Percentiles rank a stretch among this genome's conserved stretches.
Conservation (phyloP, 2,113 vertebrate species). For the Amia ocellicauda region DNA sequence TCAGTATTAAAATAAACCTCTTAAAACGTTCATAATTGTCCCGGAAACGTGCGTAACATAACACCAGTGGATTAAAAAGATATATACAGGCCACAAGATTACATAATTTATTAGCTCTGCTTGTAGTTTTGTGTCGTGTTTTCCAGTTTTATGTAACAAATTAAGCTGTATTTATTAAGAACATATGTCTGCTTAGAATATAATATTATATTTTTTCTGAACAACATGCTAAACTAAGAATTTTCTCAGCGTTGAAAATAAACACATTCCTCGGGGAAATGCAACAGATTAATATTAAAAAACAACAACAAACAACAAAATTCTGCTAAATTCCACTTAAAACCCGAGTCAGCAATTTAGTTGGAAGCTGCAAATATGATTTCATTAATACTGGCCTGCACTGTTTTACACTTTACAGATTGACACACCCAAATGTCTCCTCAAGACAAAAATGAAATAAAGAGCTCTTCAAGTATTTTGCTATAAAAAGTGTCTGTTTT, state of each 20-base stretch:
- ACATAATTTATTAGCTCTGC: constrained; percentile 10
- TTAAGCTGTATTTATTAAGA: constrained; percentile 43
- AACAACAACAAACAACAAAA: constrained; percentile 48
- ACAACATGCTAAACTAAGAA: constrained; percentile 35
- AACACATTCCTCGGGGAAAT: constrained; percentile 53
- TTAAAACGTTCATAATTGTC: not conserved
- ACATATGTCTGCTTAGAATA: constrained; percentile 57
- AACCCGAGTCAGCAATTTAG: constrained; percentile 51
- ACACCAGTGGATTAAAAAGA: constrained; percentile 5
- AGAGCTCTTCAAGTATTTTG: too few relatives aligned
- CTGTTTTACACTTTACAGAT: constrained; percentile 28
- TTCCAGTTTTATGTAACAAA: constrained; percentile 5
- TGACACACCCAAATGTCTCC: not conserved
- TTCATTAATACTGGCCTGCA: constrained; percentile 31
- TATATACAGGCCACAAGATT: constrained; percentile 6
- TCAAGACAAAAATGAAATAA: too few relatives aligned
- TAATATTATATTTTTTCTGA: constrained; percentile 54
- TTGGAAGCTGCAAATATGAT: constrained; percentile 41
- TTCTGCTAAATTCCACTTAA: constrained; percentile 53
- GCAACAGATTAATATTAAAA: constrained; percentile 56
- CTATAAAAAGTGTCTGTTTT: too few relatives aligned
- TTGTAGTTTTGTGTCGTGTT: not conserved
- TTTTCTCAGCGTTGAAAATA: constrained; percentile 51
- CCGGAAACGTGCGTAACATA: constrained; percentile 10
- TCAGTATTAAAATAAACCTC: not conserved